Evolutionary conservation across 2,888 invertebrate species (phyloP).

Genomic region (Stenodema calcarata): DNA sequence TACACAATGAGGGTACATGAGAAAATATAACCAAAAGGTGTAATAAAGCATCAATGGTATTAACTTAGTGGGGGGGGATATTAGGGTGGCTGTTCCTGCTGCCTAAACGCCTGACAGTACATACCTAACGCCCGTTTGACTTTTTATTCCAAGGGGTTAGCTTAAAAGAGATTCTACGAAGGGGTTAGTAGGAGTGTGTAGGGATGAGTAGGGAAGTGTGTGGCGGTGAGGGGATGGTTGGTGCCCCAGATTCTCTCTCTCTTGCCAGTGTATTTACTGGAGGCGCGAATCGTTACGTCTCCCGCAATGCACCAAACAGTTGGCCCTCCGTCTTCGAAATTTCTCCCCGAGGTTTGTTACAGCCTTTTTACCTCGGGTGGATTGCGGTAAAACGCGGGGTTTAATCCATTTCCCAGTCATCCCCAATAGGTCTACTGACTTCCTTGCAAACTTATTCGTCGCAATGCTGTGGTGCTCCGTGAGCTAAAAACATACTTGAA

Average conservation of each 20-base stretch:
- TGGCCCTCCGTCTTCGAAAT: conserved; percentile 46
- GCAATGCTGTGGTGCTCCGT: neutral
- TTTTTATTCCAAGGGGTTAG: neutral
- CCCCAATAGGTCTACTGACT: neutral
- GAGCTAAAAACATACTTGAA: neutral
- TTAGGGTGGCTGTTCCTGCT: neutral
- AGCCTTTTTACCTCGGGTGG: neutral
- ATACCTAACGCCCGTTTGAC: neutral
- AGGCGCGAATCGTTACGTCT: conserved; percentile 48
- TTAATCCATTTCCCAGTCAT: neutral
- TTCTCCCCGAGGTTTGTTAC: conserved; percentile 14
- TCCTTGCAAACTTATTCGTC: neutral
- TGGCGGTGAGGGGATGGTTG: neutral
- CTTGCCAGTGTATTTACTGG: conserved; percentile 47
- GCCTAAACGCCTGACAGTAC: neutral
- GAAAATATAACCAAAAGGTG: too few species aligned
- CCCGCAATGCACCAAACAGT: conserved; percentile 48
- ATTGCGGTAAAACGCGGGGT: conserved; percentile 17
- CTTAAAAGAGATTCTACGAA: neutral
- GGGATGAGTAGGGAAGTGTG: conserved; percentile 6
- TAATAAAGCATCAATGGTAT: too few species aligned
- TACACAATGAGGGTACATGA: too few species aligned
- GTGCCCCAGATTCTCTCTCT: conserved; percentile 46
- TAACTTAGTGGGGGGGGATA: too few species aligned
- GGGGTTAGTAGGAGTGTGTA: conserved; percentile 17